A percentile compares a stretch with the other conserved stretches of the same genome.
Conservation (phyloP, 2,888 invertebrate genomes). For the Cheilosia soror region DNA sequence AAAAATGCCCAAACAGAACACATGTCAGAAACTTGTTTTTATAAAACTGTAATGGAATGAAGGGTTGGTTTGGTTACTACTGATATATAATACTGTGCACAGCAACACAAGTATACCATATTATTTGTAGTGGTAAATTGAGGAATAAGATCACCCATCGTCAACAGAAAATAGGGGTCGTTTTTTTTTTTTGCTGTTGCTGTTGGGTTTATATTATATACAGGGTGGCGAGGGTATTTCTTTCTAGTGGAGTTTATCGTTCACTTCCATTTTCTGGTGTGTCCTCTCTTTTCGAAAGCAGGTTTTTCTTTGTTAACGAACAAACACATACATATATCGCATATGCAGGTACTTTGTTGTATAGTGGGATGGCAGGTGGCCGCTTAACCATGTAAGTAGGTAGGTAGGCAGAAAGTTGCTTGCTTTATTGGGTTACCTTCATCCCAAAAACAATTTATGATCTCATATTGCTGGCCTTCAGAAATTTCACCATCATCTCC, state of each 20-base stretch:
- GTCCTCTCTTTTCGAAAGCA: not conserved
- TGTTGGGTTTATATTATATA: not conserved
- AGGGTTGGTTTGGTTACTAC: not conserved
- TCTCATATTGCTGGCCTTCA: constrained; percentile 74
- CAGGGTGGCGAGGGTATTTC: not conserved
- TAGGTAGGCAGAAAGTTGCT: constrained; percentile 55
- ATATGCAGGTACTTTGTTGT: not conserved
- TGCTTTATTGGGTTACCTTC: constrained; percentile 73
- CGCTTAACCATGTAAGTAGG: constrained; percentile 35
- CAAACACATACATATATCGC: too few relatives aligned
- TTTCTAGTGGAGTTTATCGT: not conserved
- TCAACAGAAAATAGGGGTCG: constrained; percentile 4
- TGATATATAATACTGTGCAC: not conserved
- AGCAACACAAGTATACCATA: too few relatives aligned
- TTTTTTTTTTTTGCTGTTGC: not conserved
- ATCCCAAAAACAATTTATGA: constrained; percentile 72
- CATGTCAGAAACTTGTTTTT: too few relatives aligned
- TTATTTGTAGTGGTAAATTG: not conserved
- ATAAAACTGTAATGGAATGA: too few relatives aligned
- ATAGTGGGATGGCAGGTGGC: constrained; percentile 74
- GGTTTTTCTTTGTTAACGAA: too few relatives aligned
- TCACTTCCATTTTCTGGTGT: not conserved
- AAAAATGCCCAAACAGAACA: too few relatives aligned
- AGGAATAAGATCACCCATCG: constrained; percentile 1
- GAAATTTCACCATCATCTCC: constrained; percentile 67